Evolutionary conservation across 2,888 invertebrate genomes (phyloP).

Genomic region (Apantesis nais): DNA sequence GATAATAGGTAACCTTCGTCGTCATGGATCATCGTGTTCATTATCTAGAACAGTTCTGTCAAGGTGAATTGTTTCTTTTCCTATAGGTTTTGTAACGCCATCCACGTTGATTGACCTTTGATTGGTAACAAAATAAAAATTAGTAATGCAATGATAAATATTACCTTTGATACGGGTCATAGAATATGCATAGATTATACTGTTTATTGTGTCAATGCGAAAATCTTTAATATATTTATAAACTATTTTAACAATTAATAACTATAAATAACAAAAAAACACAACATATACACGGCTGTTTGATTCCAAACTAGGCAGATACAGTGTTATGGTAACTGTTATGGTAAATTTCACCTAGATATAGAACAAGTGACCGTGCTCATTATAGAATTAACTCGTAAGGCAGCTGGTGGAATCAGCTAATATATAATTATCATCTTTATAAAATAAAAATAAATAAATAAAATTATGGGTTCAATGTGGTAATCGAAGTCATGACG

Average conservation of each 20-base stretch:
- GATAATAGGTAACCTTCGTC: conserved; percentile 43
- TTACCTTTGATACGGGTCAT: conserved; percentile 20
- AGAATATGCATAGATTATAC: not conserved
- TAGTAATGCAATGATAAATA: not conserved
- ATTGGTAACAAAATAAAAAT: conserved; percentile 3
- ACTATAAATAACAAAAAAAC: too few species aligned
- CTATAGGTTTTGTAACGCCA: conserved; percentile 34
- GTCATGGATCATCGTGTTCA: conserved; percentile 43
- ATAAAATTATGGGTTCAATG: too few species aligned
- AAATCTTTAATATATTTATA: not conserved
- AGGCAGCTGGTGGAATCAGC: too few species aligned
- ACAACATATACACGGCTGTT: too few species aligned
- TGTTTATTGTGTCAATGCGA: not conserved
- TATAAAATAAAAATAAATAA: too few species aligned
- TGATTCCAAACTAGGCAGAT: too few species aligned
- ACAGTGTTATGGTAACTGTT: too few species aligned
- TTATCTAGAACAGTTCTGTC: conserved; percentile 48
- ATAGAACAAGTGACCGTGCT: too few species aligned
- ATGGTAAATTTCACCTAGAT: too few species aligned
- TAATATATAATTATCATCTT: too few species aligned
- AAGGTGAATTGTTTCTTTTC: conserved; percentile 50
- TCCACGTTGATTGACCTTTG: conserved; percentile 31
- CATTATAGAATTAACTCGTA: too few species aligned
- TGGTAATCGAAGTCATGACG: too few species aligned
- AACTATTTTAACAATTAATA: not conserved